Conservation (phyloP, 53 echinoderm and acorn worm species). For the Patiria pectinifera region DNA sequence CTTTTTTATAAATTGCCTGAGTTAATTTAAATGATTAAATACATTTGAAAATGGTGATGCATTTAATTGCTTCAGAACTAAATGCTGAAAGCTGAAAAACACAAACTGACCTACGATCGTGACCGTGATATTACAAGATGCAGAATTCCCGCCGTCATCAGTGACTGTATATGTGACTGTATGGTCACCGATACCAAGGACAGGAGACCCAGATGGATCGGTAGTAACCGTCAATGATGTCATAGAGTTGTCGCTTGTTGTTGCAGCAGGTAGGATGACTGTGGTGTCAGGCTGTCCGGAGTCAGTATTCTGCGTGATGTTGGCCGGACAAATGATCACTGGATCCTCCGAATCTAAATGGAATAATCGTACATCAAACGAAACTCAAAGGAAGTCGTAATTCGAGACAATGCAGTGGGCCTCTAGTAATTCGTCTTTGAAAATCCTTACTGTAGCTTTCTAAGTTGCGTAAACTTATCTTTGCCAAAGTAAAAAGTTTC, state of each 20-base stretch:
- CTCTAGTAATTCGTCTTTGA: too few relatives aligned
- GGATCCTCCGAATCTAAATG: constrained; percentile 27
- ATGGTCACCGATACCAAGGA: constrained; percentile 14
- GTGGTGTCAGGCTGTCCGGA: not conserved
- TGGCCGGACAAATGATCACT: not conserved
- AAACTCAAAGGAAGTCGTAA: not conserved
- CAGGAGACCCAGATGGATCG: constrained; percentile 12
- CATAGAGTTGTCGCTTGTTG: constrained; percentile 15
- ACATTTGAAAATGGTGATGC: too few relatives aligned
- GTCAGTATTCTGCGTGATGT: not conserved
- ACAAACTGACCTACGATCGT: not conserved
- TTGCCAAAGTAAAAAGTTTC: too few relatives aligned
- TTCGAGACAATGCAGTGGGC: too few relatives aligned
- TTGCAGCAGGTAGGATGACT: constrained; percentile 19
- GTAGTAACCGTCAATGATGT: not conserved
- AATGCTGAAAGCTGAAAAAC: too few relatives aligned
- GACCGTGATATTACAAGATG: not conserved
- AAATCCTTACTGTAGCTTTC: too few relatives aligned
- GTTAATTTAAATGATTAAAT: too few relatives aligned
- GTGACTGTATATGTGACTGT: constrained; percentile 25
- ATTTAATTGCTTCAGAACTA: too few relatives aligned
- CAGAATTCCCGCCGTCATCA: constrained; percentile 4
- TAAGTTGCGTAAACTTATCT: too few relatives aligned
- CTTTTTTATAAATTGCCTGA: too few relatives aligned
- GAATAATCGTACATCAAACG: not conserved